These are phyloP conservation scores for Chlorops oryzae DNA, from an alignment of 1,140 invertebrate species.

Conservation along the genomic window DNA sequence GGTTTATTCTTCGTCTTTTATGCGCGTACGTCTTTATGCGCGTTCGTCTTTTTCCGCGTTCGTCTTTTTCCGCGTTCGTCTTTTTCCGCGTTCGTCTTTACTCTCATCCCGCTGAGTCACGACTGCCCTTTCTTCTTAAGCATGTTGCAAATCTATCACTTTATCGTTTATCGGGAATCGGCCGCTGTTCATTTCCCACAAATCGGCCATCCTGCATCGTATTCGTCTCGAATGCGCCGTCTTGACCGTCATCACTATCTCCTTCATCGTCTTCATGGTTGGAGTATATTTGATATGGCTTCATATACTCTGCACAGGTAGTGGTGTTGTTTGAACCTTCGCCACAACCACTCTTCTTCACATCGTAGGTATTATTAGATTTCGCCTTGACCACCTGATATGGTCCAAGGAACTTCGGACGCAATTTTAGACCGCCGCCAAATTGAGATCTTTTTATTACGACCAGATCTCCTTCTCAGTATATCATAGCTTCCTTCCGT, in stretches of 20 bases:
- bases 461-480: constrained; percentile 22
- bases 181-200: too few species aligned
- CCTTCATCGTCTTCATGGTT: neutral
- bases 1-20: too few species aligned
- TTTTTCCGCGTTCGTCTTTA: too few species aligned
- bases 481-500: constrained; percentile 17
- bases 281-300: constrained; percentile 20
- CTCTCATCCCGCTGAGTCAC: too few species aligned
- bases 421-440: constrained; percentile 28
- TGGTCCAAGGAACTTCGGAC: constrained; percentile 28
- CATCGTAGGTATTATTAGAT: neutral
- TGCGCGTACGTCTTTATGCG: too few species aligned
- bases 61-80: too few species aligned
- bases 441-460: constrained; percentile 30
- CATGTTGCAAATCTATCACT: constrained; percentile 25
- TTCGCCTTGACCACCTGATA: constrained; percentile 12
- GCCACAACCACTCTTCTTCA: neutral
- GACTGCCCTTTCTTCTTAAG: constrained; percentile 26
- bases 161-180: too few species aligned
- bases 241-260: too few species aligned
- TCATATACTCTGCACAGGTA: constrained; percentile 34
- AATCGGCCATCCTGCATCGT: constrained; percentile 17
- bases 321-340: constrained; percentile 27
- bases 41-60: too few species aligned
- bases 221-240: constrained; percentile 9